Evolutionary conservation across 2,888 invertebrate species (phyloP), one percentile per base, ranked within the genome.

Genomic region (Pheosia gnoma): DNA sequence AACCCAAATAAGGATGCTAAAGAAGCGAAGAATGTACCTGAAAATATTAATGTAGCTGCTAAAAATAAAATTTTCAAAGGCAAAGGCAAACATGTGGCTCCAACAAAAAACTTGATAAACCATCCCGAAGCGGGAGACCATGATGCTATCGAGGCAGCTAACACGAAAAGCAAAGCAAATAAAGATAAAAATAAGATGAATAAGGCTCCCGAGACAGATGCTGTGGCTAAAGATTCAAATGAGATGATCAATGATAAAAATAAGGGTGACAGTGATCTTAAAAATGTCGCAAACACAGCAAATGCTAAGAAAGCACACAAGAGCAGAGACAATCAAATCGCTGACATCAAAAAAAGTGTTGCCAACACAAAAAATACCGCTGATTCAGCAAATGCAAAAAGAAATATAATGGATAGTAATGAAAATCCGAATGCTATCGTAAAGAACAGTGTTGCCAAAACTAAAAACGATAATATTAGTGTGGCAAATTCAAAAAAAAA

Each of bases 151-250:
- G 39, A 54, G 5, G 38, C 37, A 54, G 39, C 53, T 37, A 53
- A 54, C 11, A 39, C 11, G 10, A 54, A 54, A 54, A 39, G n/a
- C 38, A 54, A 54, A 38, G 11, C n/a, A 36, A 9, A 43, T 36
- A 59, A 59, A 54, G 58, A 57, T 9, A 55, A 56, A 43, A 41
- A 56, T 56, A 56, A 41, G 3, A 58, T 11, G 38, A 59, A 25
- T 37, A 51, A 57, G 37, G 47, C 13, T 7, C n/a, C 43, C 43
- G 57, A 60, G 11, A 56, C 41, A n/a, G 59, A 62, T n/a, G 25
- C 8, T 4, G 3, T 4, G 6, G 58, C 39, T 8, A 39, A 36
- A 62, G 62, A 54, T 9, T 5, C 7, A 4, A 51, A 13, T 7
- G 43, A 41, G 2, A 54, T 6, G 41, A 36, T 37, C 8, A 57